Conservation (phyloP, 2,113 vertebrate species). For the Dasyprocta punctata region DNA sequence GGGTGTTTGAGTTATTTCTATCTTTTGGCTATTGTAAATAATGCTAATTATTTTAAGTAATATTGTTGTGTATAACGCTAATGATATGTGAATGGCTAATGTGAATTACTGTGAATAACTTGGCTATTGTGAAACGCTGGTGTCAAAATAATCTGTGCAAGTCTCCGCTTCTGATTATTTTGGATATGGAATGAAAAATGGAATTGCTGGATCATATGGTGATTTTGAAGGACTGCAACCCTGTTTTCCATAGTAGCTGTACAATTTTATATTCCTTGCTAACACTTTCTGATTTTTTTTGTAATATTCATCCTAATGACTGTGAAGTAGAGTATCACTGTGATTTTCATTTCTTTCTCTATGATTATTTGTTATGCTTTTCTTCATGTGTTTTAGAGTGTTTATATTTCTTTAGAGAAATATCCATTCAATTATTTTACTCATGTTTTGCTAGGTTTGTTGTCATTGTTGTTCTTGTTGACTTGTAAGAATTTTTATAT, state of each 20-base stretch:
- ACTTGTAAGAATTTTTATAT: neutral
- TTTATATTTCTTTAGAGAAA: neutral
- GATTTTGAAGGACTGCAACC: neutral
- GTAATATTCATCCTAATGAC: neutral
- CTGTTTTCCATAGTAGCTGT: neutral
- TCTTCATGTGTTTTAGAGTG: neutral
- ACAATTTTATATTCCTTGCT: neutral
- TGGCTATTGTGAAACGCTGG: neutral
- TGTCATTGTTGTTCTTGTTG: neutral
- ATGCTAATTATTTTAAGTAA: neutral
- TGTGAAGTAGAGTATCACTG: neutral
- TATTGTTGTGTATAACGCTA: neutral
- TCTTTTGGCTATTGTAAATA: neutral
- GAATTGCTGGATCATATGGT: neutral
- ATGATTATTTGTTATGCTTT: neutral
- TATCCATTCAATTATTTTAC: neutral
- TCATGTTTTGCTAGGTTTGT: neutral
- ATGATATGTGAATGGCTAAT: neutral
- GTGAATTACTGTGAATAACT: neutral
- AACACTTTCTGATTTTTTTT: neutral
- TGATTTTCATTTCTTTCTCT: neutral
- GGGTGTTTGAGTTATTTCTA: neutral
- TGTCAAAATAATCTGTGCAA: neutral
- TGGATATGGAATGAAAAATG: neutral
- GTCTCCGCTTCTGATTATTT: neutral